Base-by-base conservation (phyloP, 2,888 invertebrate genomes). In the Bombyx huttoni region DNA sequence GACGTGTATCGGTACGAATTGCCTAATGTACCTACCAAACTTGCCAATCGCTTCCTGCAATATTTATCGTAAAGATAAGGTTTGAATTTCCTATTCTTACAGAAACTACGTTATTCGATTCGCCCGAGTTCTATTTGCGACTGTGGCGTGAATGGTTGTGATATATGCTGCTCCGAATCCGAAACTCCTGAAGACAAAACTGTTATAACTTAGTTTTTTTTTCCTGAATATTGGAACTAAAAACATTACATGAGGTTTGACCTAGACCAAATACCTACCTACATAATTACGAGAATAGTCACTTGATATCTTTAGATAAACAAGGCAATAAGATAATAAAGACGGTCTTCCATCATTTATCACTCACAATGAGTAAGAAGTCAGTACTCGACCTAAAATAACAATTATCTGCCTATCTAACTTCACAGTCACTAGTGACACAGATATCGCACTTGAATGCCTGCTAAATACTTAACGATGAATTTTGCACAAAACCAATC, bases 81-180 rank as follows among this genome's bases (percentile, higher is more conserved):
- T 45, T 50, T 45, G 47, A 58, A 56, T 56, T 55, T 52, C 49
- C 51, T 48, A 56, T 61, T 61, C 70, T 89, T 89, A 53, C 88
- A 96, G 96, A 96, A 94, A 92, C 79, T 96, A 50, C 90, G 90
- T 65, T 91, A 91, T 68, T 91, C 95, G 7, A 89, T 95, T 56
- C 92, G 92, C 60, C 94, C 96, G 7, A 92, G 93, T 46, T 82
- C 85, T 56, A 89, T 95, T 61, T 92, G 93, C 66, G 94, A 94
- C 65, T 95, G 96, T 67, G 93, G 93, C 13, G 92, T 93, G 60
- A 91, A 92, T 69, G 93, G 96, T 88, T 95, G 95, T 73, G 94
- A 94, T 62, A 78, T 85, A 56, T 88, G 88, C 71, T 84, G 73
- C 62, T 87, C 87, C 34, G 87, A 86, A 34, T 86, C 87, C 12